Evolutionary conservation across 2,797 vertebrate species (phyloP).

Genomic region (Muraenolepis orangiensis): DNA sequence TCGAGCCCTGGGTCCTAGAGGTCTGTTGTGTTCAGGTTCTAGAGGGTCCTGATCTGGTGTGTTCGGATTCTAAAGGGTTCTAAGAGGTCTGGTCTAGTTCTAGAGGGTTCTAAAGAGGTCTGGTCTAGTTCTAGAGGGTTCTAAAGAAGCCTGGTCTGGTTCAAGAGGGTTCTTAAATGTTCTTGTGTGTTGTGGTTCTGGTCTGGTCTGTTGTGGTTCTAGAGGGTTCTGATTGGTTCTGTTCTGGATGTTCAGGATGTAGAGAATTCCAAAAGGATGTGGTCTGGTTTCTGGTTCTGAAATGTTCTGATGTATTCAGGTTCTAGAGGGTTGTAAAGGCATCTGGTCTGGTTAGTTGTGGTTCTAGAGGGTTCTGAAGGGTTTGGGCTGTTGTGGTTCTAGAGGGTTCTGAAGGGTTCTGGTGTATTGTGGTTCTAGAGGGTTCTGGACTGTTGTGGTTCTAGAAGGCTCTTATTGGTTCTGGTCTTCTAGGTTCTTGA

Average conservation of each 20-base stretch:
- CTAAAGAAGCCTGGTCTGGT: background rate
- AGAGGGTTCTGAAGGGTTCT: slow-evolving; percentile 36
- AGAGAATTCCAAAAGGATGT: too few relatives aligned
- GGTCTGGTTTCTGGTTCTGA: too few relatives aligned
- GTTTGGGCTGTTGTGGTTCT: too few relatives aligned
- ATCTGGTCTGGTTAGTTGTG: background rate
- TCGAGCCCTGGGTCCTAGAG: too few relatives aligned
- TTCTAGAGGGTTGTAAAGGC: too few relatives aligned
- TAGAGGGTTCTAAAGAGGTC: slow-evolving; percentile 36
- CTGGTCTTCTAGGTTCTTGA: background rate
- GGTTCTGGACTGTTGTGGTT: background rate
- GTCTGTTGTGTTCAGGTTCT: too few relatives aligned
- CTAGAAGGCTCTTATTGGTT: background rate
- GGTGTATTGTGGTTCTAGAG: background rate
- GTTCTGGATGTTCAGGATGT: too few relatives aligned
- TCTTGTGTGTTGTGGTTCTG: background rate
- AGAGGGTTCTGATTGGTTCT: too few relatives aligned
- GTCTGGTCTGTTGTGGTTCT: background rate
- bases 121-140: background rate
- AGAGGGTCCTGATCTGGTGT: background rate
- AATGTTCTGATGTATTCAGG: too few relatives aligned
- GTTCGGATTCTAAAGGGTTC: background rate
- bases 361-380: background rate
- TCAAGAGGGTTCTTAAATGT: background rate
- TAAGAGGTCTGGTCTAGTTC: background rate